Evolutionary conservation across 2,888 invertebrate species (phyloP).

Genomic region (Dicyrtoma fusca): DNA sequence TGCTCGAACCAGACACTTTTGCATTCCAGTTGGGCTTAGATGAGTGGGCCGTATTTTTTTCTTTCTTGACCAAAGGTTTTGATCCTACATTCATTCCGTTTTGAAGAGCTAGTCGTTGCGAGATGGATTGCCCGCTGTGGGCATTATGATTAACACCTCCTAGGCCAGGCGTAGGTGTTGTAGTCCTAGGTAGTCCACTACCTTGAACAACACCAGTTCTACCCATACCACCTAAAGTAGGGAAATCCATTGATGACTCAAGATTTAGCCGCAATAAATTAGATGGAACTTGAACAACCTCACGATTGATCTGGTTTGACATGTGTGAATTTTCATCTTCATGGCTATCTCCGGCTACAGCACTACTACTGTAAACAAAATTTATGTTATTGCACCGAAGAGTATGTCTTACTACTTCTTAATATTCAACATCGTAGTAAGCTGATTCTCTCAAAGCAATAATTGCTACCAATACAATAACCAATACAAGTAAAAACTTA

Average conservation of each 20-base stretch:
- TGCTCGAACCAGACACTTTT: conserved; percentile 50
- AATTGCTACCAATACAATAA: too few relatives aligned
- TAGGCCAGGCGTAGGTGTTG: conserved; percentile 39
- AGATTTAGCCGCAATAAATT: conserved; percentile 14
- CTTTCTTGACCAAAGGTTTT: conserved; percentile 30
- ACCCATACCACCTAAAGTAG: conserved; percentile 39
- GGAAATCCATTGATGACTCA: conserved; percentile 52
- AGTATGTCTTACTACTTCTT: too few relatives aligned
- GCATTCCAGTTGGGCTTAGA: conserved; percentile 48
- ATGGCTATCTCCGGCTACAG: background rate
- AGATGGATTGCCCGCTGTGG: conserved; percentile 55
- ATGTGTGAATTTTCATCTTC: background rate
- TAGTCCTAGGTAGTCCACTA: background rate
- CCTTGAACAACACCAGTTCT: background rate
- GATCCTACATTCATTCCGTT: conserved; percentile 59
- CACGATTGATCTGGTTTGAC: background rate
- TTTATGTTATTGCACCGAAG: too few relatives aligned
- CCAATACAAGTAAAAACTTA: too few relatives aligned
- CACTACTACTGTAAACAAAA: background rate
- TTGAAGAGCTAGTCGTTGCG: conserved; percentile 58
- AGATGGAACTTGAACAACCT: conserved; percentile 22
- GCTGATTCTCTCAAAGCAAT: too few relatives aligned
- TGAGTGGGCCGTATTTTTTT: background rate
- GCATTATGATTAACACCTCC: conserved; percentile 5
- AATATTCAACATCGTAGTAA: too few relatives aligned